A percentile compares a stretch with the other conserved stretches of the same genome.
Conservation (phyloP, 1,140 invertebrate species). For the Wasmannia auropunctata region DNA sequence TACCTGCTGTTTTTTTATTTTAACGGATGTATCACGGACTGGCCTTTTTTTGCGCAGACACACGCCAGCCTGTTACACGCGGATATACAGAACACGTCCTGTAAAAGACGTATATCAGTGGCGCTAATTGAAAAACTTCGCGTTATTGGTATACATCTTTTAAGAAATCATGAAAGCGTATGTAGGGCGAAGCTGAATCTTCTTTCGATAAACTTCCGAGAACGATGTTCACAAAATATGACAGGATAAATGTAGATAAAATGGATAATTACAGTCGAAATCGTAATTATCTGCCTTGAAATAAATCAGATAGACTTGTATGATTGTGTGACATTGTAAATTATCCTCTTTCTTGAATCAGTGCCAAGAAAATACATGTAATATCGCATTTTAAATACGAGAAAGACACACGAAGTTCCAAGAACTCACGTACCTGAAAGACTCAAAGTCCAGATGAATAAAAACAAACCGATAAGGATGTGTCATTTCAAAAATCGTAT, state of each 20-base stretch:
- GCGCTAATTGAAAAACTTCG: background rate
- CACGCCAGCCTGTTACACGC: background rate
- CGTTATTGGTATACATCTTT: background rate
- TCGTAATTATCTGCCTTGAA: background rate
- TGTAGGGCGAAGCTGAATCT: constrained; percentile 31
- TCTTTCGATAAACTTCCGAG: constrained; percentile 20
- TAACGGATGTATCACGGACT: constrained; percentile 12
- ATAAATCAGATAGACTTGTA: background rate
- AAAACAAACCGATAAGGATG: background rate
- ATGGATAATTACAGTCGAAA: background rate
- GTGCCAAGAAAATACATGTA: background rate
- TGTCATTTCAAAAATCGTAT: background rate
- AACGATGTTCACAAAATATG: background rate
- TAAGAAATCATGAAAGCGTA: background rate
- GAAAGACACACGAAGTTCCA: background rate
- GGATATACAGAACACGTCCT: background rate
- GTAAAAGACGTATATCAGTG: background rate
- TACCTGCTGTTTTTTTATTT: constrained; percentile 47
- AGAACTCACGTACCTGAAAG: background rate
- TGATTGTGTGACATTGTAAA: constrained; percentile 11
- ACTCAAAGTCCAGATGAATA: background rate
- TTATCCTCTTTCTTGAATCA: background rate
- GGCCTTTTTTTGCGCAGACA: background rate
- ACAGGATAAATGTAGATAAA: background rate
- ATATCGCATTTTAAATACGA: background rate